phyloP scores from a whole-genome alignment of 2,888 invertebrate species.

The Thymelicus acteon region DNA sequence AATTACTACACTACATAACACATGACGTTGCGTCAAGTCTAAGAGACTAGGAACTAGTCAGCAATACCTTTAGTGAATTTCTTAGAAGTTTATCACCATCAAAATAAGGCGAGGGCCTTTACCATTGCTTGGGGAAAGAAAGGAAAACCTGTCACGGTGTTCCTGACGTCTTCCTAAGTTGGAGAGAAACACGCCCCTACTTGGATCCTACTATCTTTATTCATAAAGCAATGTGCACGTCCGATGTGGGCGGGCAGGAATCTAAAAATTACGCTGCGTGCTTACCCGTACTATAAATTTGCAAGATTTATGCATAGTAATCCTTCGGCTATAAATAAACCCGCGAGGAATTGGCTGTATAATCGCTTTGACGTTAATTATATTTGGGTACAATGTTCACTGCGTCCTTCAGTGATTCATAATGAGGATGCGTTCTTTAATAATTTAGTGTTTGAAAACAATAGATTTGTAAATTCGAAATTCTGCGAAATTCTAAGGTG shows the following conservation, averaged over 20 bases:
- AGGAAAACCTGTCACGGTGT: conserved; percentile 16
- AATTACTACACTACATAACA: too few species aligned
- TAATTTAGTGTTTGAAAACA: neutral
- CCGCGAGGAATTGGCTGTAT: conserved; percentile 1
- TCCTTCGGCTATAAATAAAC: conserved; percentile 31
- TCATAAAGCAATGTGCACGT: conserved; percentile 26
- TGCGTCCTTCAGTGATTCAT: neutral
- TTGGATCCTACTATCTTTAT: conserved; percentile 32
- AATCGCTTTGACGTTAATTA: conserved; percentile 17
- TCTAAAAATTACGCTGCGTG: conserved; percentile 15
- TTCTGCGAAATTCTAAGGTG: neutral
- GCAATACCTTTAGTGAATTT: neutral
- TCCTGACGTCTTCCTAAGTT: conserved; percentile 15
- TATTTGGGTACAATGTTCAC: neutral
- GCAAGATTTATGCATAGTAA: conserved; percentile 35
- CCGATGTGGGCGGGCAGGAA: conserved; percentile 34
- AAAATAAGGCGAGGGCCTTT: neutral
- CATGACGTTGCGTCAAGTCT: too few species aligned
- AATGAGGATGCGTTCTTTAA: conserved; percentile 1
- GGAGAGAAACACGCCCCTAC: conserved; percentile 25
- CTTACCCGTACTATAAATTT: conserved; percentile 31
- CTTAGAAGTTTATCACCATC: conserved; percentile 1
- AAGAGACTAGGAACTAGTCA: neutral
- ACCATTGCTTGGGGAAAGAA: neutral
- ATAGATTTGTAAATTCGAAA: neutral